A percentile compares a stretch with the other conserved stretches of the same genome.
Conservation (phyloP, 2,113 vertebrate species). For the Dromiciops gliroides region DNA sequence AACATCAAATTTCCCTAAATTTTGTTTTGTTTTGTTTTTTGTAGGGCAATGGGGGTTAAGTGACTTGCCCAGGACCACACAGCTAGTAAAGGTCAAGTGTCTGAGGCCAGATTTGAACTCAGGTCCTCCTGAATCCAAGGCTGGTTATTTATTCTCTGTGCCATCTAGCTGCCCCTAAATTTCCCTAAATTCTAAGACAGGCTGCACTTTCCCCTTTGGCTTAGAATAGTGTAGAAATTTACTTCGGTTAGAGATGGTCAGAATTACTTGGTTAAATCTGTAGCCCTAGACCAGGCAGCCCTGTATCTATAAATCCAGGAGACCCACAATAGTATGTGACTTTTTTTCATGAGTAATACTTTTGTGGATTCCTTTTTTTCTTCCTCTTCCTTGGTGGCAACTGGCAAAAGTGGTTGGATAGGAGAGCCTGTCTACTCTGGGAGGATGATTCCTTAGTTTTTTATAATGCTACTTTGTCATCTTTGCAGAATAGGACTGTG, state of each 20-base stretch:
- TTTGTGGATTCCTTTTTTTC: conserved; percentile 2
- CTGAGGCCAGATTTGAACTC: no score
- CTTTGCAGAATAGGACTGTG: conserved; percentile 43
- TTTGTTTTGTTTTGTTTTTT: no score
- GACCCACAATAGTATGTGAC: conserved; percentile 7
- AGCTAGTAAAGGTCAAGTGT: no score
- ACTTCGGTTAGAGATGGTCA: conserved; percentile 52
- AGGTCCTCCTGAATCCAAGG: no score
- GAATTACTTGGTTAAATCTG: conserved; percentile 35
- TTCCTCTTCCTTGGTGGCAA: conserved; percentile 10
- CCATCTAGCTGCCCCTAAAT: no score
- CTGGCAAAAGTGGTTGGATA: conserved; percentile 10
- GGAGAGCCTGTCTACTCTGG: conserved; percentile 47
- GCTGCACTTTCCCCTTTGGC: conserved; percentile 48
- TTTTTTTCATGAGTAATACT: conserved; percentile 13
- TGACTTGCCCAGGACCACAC: no score
- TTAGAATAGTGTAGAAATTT: conserved; percentile 56
- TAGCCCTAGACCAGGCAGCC: conserved; percentile 10
- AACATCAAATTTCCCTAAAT: conserved; percentile 60
- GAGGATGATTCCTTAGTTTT: conserved; percentile 39
- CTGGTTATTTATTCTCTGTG: no score
- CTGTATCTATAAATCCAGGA: conserved; percentile 18
- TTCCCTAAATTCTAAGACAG: conserved; percentile 27
- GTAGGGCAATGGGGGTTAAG: no score
- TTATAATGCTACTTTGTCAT: conserved; percentile 13